Base-by-base conservation (phyloP, 2,113 vertebrate species). In the Pholis gunnellus region DNA sequence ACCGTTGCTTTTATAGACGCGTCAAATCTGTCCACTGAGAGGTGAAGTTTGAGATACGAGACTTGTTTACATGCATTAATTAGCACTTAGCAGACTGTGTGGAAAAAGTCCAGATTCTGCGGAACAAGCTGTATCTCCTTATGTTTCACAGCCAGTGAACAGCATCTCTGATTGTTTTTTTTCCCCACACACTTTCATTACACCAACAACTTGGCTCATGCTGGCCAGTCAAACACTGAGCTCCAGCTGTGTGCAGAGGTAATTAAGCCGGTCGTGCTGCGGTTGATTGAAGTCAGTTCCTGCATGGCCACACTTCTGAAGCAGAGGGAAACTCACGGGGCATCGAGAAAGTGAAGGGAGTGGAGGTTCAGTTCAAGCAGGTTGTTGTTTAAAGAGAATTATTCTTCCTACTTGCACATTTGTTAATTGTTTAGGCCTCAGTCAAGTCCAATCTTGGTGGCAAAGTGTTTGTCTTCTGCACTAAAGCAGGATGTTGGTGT, bases 11-110 rank as follows among this genome's bases (percentile, higher is more conserved):
- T 77, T 61, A 29, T 48, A 64, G 82, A 73, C 2, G 18, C 59
- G 14, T 87, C 77, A 67, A 25, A 79, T 88, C 52, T 77, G 56
- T 66, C 36, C 44, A 59, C 29, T 83, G 46, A 65, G 60, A 80
- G 76, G 29, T 65, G 61, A 84, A 82, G 73, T 86, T 83, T 77
- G 75, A 40, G 6, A 75, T 64, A 70, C 52, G 38, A 70, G 69
- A 78, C 1, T 17, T 54, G 44, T 77, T 78, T 75, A 57, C 52
- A 5, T 83, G 81, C 69, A 88, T 91, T 86, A 86, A 87, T 92
- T 90, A 91, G 63, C 86, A 61, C 86, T n/a, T 72, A 52, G 42
- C 83, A 86, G 68, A 88, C 79, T 25, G 36, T 81, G 86, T 81
- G 86, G 80, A 56, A 68, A 67, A 82, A 77, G 73, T 75, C 74